These are phyloP conservation scores for Moxostoma hubbsi DNA, from an alignment of 2,797 vertebrate genomes.

Conservation along the genomic window DNA sequence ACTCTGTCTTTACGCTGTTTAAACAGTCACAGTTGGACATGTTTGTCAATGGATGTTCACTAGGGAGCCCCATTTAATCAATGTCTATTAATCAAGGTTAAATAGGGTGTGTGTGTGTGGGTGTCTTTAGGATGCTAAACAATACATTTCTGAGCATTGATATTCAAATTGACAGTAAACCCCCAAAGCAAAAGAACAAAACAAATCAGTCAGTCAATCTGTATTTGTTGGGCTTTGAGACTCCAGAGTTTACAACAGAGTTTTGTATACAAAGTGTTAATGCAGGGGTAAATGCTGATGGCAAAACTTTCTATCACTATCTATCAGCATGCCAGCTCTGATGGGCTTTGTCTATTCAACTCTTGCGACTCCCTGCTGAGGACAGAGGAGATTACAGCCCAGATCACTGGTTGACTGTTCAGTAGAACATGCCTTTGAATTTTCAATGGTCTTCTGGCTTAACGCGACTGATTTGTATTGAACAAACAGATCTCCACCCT, in stretches of 20 bases:
- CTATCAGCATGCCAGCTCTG: slow-evolving; percentile 32
- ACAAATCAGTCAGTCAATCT: background rate
- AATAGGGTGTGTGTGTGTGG: too few relatives aligned
- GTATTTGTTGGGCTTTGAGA: background rate
- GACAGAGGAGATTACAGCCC: slow-evolving; percentile 54
- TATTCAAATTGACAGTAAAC: background rate
- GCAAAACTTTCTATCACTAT: slow-evolving; percentile 26
- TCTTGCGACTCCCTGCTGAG: slow-evolving; percentile 52
- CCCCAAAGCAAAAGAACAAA: slow-evolving; percentile 1
- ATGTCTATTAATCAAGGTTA: background rate
- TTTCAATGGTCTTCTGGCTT: slow-evolving; percentile 53
- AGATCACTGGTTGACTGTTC: slow-evolving; percentile 45
- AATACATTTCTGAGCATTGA: background rate
- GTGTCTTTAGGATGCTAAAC: background rate
- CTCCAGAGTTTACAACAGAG: background rate
- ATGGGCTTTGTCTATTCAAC: slow-evolving; percentile 46
- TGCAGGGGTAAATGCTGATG: slow-evolving; percentile 20
- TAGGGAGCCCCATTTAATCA: slow-evolving; percentile 2
- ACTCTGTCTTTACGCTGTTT: background rate
- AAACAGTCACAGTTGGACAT: slow-evolving; percentile 21
- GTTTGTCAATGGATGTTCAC: slow-evolving; percentile 33
- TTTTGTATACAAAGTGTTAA: slow-evolving; percentile 15
- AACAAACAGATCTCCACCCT: slow-evolving; percentile 58
- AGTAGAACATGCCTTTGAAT: slow-evolving; percentile 41
- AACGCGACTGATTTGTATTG: slow-evolving; percentile 48